Conservation (phyloP, 2,113 vertebrate species). For the Catharus bicknelli region DNA sequence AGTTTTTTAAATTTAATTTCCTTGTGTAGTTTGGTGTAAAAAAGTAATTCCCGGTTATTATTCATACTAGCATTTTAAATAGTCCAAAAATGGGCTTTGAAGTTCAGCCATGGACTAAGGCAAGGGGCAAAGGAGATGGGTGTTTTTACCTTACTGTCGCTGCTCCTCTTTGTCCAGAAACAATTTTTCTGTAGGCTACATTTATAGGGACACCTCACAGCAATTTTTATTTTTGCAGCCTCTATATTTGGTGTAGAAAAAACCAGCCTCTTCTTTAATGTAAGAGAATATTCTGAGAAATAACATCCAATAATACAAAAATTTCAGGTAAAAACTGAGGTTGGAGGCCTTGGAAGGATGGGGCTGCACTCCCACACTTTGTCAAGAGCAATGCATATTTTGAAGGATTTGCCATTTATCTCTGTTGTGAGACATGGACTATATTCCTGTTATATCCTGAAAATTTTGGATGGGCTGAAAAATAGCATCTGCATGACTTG, state of each 20-base stretch:
- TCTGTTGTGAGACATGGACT: background rate
- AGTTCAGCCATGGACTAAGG: background rate
- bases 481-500: background rate
- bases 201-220: background rate
- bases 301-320: background rate
- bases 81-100: conserved; percentile 31
- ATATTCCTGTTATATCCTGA: background rate
- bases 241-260: background rate
- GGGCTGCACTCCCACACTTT: background rate
- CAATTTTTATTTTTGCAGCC: background rate
- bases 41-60: conserved; percentile 50
- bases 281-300: background rate
- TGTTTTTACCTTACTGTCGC: background rate
- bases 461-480: background rate
- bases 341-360: background rate
- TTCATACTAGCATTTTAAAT: conserved; percentile 49
- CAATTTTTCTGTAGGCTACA: background rate
- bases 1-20: conserved; percentile 14
- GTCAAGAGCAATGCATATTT: background rate
- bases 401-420: background rate
- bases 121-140: background rate
- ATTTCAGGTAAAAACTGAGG: background rate
- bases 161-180: background rate
- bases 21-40: conserved; percentile 54
- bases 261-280: background rate